Evolutionary conservation across 2,888 invertebrate species (phyloP).

Genomic region (Temnothorax ravouxi): DNA sequence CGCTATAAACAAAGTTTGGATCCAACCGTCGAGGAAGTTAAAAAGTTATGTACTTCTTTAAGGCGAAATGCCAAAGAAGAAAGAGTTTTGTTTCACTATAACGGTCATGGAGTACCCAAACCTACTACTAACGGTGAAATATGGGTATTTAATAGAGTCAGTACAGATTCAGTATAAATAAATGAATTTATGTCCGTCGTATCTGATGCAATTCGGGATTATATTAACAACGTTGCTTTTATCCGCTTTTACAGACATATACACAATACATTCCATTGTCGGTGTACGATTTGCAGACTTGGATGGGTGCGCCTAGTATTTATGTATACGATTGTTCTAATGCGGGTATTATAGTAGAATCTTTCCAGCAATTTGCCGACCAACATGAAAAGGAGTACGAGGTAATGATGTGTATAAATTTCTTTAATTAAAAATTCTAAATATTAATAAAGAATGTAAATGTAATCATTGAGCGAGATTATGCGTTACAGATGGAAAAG

Average conservation of each 20-base stretch:
- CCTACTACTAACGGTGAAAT: constrained; percentile 99
- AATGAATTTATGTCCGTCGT: neutral
- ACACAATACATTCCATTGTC: constrained; percentile 99
- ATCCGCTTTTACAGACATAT: constrained; percentile 90
- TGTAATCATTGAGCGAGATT: neutral
- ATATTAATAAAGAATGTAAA: neutral
- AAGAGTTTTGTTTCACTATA: constrained; percentile 99
- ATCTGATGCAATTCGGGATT: neutral
- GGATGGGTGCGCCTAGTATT: constrained; percentile 99
- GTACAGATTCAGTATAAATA: constrained; percentile 64
- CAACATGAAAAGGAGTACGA: constrained; percentile 95
- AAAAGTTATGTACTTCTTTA: constrained; percentile 97
- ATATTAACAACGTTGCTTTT: neutral
- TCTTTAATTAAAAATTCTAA: constrained; percentile 40
- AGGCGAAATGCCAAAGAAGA: constrained; percentile 99
- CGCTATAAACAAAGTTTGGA: constrained; percentile 98
- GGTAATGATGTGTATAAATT: constrained; percentile 82
- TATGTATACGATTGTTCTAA: constrained; percentile 99
- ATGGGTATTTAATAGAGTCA: constrained; percentile 99
- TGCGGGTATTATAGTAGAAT: constrained; percentile 98
- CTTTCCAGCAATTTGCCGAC: constrained; percentile 95
- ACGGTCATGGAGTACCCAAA: constrained; percentile 99
- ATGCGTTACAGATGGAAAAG: constrained; percentile 80
- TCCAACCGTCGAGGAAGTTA: constrained; percentile 99
- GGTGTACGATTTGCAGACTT: constrained; percentile 98